phyloP scores from a whole-genome alignment of 2,113 vertebrate species.

The pig (Sus scrofa) region T2T-Sscrofa CM000830.6:40580501-40581000 shows the following conservation, averaged over 20 bases:
- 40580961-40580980: too few species aligned
- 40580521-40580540: neutral
- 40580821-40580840: conserved; percentile 49
- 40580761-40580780: conserved; percentile 32
- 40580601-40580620: conserved; percentile 30
- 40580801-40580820: neutral
- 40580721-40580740: neutral
- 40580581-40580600: neutral
- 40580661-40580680: conserved; percentile 22
- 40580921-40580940: too few species aligned
- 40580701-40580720: conserved; percentile 35
- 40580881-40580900: too few species aligned
- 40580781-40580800: conserved; percentile 44
- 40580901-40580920: too few species aligned
- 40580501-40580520: neutral
- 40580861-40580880: too few species aligned
- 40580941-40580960: too few species aligned
- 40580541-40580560: conserved; percentile 42
- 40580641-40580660: conserved; percentile 51
- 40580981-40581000: too few species aligned
- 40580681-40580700: neutral
- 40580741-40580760: conserved; percentile 57
- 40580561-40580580: conserved; percentile 47
- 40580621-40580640: conserved; percentile 42
- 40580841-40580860: conserved; percentile 47